Conservation (phyloP, 2,113 vertebrate genomes). For the Rhynchopsitta pachyrhyncha region DNA sequence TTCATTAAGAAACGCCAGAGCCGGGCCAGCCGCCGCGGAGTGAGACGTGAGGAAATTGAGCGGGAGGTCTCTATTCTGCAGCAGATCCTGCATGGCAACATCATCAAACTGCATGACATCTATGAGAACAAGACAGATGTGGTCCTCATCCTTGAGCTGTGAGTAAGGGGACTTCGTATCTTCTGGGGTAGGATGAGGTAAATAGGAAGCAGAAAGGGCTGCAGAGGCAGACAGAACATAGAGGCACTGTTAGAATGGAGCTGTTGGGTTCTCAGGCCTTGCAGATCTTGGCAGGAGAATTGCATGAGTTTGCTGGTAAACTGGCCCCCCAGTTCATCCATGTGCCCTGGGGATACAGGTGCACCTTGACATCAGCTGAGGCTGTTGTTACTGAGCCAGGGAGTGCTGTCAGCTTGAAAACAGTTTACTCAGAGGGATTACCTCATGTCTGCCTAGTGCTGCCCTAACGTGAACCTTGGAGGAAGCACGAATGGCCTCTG, state of each 20-base stretch:
- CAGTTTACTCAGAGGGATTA: neutral
- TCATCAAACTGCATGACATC: slow-evolving; percentile 88
- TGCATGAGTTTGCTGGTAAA: neutral
- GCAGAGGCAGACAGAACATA: neutral
- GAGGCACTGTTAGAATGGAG: neutral
- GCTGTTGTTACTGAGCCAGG: neutral
- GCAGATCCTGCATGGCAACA: slow-evolving; percentile 87
- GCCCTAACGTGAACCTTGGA: neutral
- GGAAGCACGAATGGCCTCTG: neutral
- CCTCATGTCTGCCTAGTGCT: neutral
- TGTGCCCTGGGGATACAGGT: neutral
- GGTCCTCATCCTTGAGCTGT: slow-evolving; percentile 96
- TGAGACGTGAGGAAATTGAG: slow-evolving; percentile 89
- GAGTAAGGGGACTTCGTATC: slow-evolving; percentile 70
- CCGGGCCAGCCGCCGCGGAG: slow-evolving; percentile 86
- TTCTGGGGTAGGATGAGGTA: neutral
- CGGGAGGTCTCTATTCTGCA: slow-evolving; percentile 92
- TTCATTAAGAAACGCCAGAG: slow-evolving; percentile 96
- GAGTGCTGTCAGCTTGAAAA: neutral
- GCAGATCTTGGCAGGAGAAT: neutral
- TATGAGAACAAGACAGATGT: slow-evolving; percentile 95
- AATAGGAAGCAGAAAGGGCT: neutral
- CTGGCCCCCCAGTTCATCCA: neutral
- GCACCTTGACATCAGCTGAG: neutral
- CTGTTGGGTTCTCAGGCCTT: neutral